phyloP scores from a whole-genome alignment of 2,888 invertebrate genomes.

The Proisotoma minuta region DNA sequence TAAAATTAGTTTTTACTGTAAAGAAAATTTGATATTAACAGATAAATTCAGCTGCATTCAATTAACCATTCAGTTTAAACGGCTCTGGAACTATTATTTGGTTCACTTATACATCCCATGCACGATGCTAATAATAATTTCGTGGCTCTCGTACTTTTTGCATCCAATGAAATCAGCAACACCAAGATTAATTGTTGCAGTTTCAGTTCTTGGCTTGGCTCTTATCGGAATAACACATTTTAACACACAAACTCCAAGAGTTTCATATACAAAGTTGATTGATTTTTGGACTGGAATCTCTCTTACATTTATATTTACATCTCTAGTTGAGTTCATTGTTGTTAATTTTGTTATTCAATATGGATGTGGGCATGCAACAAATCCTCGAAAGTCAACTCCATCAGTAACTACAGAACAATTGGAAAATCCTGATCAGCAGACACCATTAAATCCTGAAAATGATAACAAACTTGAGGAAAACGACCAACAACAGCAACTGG shows the following conservation, averaged over 20 bases:
- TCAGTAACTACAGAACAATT: background rate
- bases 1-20: background rate
- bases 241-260: slow-evolving; percentile 35
- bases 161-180: slow-evolving; percentile 36
- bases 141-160: slow-evolving; percentile 48
- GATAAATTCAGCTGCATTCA: slow-evolving; percentile 48
- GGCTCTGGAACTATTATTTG: slow-evolving; percentile 54
- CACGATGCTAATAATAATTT: slow-evolving; percentile 50
- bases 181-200: slow-evolving; percentile 38
- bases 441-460: slow-evolving; percentile 16
- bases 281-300: slow-evolving; percentile 46
- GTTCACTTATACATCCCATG: slow-evolving; percentile 55
- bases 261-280: slow-evolving; percentile 38
- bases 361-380: background rate
- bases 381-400: background rate
- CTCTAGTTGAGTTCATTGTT: slow-evolving; percentile 45
- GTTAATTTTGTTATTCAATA: slow-evolving; percentile 35
- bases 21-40: slow-evolving; percentile 14
- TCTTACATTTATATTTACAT: slow-evolving; percentile 44
- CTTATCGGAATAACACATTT: slow-evolving; percentile 28
- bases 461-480: background rate
- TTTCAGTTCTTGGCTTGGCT: slow-evolving; percentile 36
- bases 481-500: background rate
- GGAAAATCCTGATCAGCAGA: slow-evolving; percentile 22
- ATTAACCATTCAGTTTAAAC: slow-evolving; percentile 51